Percentiles rank a stretch among this genome's conserved stretches.
phyloP scores from a whole-genome alignment of 2,113 vertebrate species.

The Varanus salvator region DNA sequence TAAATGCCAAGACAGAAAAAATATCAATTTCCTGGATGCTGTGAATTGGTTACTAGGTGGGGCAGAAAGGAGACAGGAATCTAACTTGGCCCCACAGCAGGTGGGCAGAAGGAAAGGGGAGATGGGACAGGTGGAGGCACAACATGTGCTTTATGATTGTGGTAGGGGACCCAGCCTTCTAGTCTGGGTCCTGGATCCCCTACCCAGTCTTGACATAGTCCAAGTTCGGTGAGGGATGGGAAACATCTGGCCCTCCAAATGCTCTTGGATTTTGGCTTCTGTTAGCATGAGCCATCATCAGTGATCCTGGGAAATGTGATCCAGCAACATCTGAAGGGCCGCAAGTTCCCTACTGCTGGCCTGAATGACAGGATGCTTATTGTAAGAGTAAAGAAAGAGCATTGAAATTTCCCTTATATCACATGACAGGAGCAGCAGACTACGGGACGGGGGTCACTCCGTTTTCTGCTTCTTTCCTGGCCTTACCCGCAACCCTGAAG shows the following conservation, averaged over 20 bases:
- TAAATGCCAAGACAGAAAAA: neutral
- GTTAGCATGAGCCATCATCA: neutral
- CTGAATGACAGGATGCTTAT: neutral
- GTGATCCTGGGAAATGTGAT: neutral
- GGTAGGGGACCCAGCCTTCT: neutral
- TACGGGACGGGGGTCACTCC: no score
- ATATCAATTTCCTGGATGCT: neutral
- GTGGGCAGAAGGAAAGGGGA: no score
- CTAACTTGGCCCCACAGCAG: neutral
- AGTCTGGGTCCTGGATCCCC: neutral
- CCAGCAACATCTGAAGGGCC: neutral
- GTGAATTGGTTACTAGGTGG: neutral
- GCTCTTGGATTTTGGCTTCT: no score
- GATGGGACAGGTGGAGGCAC: neutral
- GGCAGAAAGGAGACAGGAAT: neutral
- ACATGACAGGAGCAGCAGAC: neutral
- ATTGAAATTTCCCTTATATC: neutral
- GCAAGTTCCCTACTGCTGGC: neutral
- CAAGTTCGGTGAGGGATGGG: neutral
- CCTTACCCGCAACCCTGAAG: slow-evolving; percentile 34
- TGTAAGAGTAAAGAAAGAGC: neutral
- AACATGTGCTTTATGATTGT: neutral
- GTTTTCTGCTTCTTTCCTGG: neutral
- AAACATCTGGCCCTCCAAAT: no score
- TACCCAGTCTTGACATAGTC: no score